Base-by-base conservation (phyloP, 2,797 vertebrate species). In the Rhincodon typus region DNA sequence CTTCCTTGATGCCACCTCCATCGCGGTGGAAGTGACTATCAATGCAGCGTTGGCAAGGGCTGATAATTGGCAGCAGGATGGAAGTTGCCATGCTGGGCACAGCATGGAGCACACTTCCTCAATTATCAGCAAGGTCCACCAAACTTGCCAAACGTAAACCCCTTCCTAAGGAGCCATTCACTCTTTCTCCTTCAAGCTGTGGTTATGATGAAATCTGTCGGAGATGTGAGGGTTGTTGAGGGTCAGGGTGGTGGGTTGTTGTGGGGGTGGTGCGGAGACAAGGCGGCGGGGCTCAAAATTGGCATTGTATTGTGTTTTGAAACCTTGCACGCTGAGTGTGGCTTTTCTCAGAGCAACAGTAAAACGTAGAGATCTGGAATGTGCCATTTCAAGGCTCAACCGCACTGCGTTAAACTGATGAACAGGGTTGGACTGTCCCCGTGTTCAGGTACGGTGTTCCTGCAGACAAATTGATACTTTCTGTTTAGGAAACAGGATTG, bases 31-130 rank as follows among this genome's bases (percentile, higher is more conserved):
- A 95, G 69, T 95, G 42, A 1, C 94, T 2, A 95, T 95, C 94
- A 95, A 95, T 21, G 46, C 46, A 30, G 34, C 70, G 42, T 95
- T 95, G 94, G 94, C 94, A 74, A 95, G 94, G 46, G 27, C 94
- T 95, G 94, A 95, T 95, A 95, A 95, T 95, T 74, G 94, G 94
- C 69, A 72, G 69, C 94, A 74, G 46, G 46, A 67, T 12, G 94
- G 46, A 95, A 95, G 94, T 74, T 77, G 42, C 70, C 46, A 77
- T 74, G 94, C 46, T 34, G 70, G 94, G 67, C 53, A 12, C 27
- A 19, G 70, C 94, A 95, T 74, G 67, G 94, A 42, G 19, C 0
- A 72, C 50, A 50, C 94, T 95, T 95, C 42, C 69, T 34, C 69
- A 53, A 95, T 95, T 95, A 95, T 95, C 94, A 74, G 94, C 1